Evolutionary conservation across 2,797 vertebrate species (phyloP), one percentile per base, ranked within the genome.

Genomic region (Bradypus variegatus): DNA sequence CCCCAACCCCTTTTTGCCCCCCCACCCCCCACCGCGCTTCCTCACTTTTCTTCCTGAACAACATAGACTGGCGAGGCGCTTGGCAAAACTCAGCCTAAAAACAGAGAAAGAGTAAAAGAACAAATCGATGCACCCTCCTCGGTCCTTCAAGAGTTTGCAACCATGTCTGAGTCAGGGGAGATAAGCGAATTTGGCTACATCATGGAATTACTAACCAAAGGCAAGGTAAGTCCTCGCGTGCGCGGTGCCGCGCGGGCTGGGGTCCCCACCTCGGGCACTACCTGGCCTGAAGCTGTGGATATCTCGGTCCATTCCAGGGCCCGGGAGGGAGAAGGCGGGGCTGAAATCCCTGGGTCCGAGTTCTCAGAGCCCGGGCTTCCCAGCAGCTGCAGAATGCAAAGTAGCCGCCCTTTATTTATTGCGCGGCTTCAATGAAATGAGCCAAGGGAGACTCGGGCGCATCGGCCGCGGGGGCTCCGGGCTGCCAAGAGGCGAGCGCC

Each of bases 151-250:
- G 78, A 91, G 89, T 91, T 89, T 9, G 89, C 55, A 13, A 88
- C 18, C 97, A 98, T 98, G 98, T 98, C 98, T 86, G 97, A 97
- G 91, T 97, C 98, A 0, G 98, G 97, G 83, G 98, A 98, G 19
- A 95, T 98, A 60, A 90, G 97, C 55, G 98, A 98, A 96, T 99
- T 99, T 94, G 97, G 97, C 94, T 99, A 98, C 97, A 98, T 99
- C 95, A 96, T 98, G 97, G 98, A 99, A 95, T 95, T 98, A 91
- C 97, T 99, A 94, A 98, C 98, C 95, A 96, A 96, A 89, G 98
- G 98, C 95, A 98, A 99, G 99, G 99, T 99, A 97, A 97, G 98
- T 21, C 79, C 38, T 0, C 15, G 36, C 53, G 36, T 19, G 53
- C 55, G 31, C 33, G n/a, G 67, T 2, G 50, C 41, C 53, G 38